Conservation (phyloP, 2,797 vertebrate genomes). For the Numenius phaeopus region DNA sequence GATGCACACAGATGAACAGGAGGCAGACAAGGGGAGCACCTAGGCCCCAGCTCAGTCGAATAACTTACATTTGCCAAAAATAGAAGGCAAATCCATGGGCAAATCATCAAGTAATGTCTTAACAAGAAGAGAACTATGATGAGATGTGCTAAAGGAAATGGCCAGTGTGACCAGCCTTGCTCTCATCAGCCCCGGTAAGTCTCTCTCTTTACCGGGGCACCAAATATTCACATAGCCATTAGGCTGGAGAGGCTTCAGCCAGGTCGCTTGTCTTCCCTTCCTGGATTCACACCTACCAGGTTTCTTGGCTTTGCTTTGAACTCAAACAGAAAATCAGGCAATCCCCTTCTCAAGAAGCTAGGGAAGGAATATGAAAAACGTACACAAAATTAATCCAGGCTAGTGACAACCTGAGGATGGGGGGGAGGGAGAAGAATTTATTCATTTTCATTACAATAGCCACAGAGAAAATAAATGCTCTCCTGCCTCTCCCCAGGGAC, state of each 20-base stretch:
- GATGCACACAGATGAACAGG: not conserved
- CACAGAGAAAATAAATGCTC: constrained; percentile 59
- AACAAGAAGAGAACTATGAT: not conserved
- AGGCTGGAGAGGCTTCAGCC: not conserved
- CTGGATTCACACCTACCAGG: not conserved
- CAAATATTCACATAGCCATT: not conserved
- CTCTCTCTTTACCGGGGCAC: not conserved
- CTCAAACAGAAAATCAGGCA: not conserved
- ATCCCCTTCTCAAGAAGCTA: not conserved
- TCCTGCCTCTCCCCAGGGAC: constrained; percentile 51
- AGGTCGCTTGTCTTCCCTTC: not conserved
- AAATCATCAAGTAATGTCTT: not conserved
- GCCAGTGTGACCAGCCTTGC: not conserved
- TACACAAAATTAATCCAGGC: constrained; percentile 45
- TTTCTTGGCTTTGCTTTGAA: not conserved
- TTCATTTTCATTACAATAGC: constrained; percentile 74
- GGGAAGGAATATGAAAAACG: not conserved
- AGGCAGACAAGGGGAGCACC: not conserved
- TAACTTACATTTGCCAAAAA: not conserved
- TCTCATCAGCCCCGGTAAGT: fast-evolving
- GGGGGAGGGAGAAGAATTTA: constrained; percentile 34
- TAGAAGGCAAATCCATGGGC: not conserved
- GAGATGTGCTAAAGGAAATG: not conserved
- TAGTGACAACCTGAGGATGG: constrained; percentile 46
- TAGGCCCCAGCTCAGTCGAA: not conserved